Percentiles rank a stretch among this genome's conserved stretches.
Evolutionary conservation across 2,797 vertebrate species (phyloP).

Genomic region (Hyperoplus lanceolatus): DNA sequence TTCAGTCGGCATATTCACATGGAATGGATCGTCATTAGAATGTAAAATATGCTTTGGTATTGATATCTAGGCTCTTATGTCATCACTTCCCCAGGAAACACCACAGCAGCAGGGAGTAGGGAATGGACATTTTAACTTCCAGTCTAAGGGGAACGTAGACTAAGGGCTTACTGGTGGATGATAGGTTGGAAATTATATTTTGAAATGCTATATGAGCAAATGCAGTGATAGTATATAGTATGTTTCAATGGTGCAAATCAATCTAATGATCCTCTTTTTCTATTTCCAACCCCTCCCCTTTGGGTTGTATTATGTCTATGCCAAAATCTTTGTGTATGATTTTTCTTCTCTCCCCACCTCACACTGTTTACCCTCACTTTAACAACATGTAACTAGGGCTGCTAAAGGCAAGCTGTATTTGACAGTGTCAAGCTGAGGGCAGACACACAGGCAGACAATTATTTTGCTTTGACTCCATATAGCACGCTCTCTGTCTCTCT

Average conservation of each 20-base stretch:
- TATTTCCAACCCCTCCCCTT: no score
- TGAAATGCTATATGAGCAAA: neutral
- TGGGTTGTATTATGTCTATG: neutral
- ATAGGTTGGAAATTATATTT: neutral
- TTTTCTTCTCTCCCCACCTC: neutral
- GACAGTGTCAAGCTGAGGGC: conserved; percentile 15
- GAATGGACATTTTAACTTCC: no score
- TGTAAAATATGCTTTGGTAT: neutral
- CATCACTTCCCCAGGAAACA: neutral
- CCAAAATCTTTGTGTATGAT: neutral
- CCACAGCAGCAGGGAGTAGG: neutral
- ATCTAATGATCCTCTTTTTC: neutral
- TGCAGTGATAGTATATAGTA: neutral
- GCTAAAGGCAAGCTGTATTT: conserved; percentile 16
- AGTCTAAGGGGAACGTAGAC: neutral
- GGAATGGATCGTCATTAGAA: conserved; percentile 5
- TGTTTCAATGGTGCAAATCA: neutral
- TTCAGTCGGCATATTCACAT: neutral
- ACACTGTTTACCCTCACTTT: conserved; percentile 7
- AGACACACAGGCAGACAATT: conserved; percentile 20
- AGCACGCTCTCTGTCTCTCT: neutral
- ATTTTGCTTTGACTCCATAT: conserved; percentile 23
- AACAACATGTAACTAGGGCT: conserved; percentile 4
- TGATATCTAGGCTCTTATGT: neutral
- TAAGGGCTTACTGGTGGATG: conserved; percentile 16